phyloP scores from a whole-genome alignment of 1,140 invertebrate species.

The Trachymyrmex cornetzi region DNA sequence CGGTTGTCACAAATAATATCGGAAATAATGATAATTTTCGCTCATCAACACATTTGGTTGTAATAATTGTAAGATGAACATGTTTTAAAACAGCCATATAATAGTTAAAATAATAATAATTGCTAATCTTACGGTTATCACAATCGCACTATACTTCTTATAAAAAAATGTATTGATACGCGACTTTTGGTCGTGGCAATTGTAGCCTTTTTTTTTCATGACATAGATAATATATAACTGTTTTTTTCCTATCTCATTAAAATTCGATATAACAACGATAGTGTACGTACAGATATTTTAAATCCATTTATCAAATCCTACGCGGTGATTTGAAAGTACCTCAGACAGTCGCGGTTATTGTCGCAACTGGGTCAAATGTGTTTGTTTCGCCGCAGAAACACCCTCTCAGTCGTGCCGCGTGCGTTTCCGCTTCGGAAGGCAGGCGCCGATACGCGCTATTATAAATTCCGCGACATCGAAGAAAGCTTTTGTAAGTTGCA shows the following conservation, averaged over 20 bases:
- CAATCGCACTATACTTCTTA: too few species aligned
- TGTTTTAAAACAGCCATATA: too few species aligned
- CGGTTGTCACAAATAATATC: too few species aligned
- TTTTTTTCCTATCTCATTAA: not conserved
- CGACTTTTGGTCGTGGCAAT: too few species aligned
- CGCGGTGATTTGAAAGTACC: not conserved
- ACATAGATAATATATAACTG: not conserved
- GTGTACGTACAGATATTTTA: not conserved
- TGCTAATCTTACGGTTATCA: too few species aligned
- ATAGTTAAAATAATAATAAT: too few species aligned
- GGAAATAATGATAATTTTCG: too few species aligned
- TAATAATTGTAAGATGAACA: too few species aligned
- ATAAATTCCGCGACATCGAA: slow-evolving; percentile 22
- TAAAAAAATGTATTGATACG: too few species aligned
- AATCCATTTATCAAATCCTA: slow-evolving; percentile 11
- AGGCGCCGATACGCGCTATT: not conserved
- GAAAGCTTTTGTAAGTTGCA: slow-evolving; percentile 44
- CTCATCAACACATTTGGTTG: too few species aligned
- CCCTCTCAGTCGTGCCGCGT: not conserved
- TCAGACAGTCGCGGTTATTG: not conserved
- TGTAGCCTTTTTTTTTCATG: too few species aligned
- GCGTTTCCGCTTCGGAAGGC: slow-evolving; percentile 5
- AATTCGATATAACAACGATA: not conserved
- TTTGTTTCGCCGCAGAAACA: slow-evolving; percentile 32
- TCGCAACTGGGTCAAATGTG: slow-evolving; percentile 50